Base-by-base conservation (phyloP, 2,797 vertebrate species). In the Phrynocephalus guinanensis region DNA sequence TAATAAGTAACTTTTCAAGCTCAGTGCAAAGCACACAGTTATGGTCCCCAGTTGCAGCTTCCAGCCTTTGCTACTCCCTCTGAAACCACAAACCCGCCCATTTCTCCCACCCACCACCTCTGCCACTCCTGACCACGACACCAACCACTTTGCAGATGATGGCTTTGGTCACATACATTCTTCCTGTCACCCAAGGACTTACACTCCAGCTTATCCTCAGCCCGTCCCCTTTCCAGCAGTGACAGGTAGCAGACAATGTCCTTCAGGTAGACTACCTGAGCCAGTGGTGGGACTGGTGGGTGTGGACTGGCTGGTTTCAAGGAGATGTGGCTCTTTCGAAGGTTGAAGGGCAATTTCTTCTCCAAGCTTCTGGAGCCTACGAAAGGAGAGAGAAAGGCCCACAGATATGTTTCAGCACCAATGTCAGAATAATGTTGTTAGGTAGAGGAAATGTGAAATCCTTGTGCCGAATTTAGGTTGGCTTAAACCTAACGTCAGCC, bases 141-240 rank as follows among this genome's bases (percentile, higher is more conserved):
- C 20, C 73, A 15, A 24, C 16, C 85, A 10, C 28, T 66, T 81
- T 48, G 38, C 24, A 72, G 0, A 0, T 2, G 44, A 8, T 2
- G 6, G 10, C 60, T 60, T 0, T 26, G 5, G 22, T 48, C 56
- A 79, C 70, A 2, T 50, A 30, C 78, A 82, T 6, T 77, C 86
- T 70, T 77, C 20, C 44, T 79, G 76, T 70, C 77, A 33, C 63
- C n/a, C 26, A 22, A 67, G 60, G 88, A 97, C 98, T 98, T 95
- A 99, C 98, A 99, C 93, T 99, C 98, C 89, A 99, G 97, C 94
- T 99, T 99, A 96, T 99, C 98, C 89, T 99, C 98, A 28, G 98
- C 97, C 4, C 95, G 98, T 6, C 98, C 98, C 5, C 96, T 96
- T 96, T 99, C 98, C 93, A 99, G 96, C 89, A 99, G 97, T n/a